These are phyloP conservation scores for Pandion haliaetus DNA, from an alignment of 2,113 vertebrate genomes.

Conservation along the genomic window DNA sequence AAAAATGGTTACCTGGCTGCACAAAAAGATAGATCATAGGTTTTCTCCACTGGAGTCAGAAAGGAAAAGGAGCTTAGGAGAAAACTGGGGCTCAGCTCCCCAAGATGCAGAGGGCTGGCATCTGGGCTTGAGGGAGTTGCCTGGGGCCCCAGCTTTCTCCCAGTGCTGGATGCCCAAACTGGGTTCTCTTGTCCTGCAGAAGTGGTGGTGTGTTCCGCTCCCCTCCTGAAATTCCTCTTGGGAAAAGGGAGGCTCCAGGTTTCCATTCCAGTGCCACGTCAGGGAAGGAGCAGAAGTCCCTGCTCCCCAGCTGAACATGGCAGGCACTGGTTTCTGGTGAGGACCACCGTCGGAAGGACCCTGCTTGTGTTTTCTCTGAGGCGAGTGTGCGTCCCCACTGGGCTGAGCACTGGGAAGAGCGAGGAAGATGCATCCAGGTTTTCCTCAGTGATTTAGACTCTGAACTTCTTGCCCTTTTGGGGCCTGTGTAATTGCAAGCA, in stretches of 20 bases:
- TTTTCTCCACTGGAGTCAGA: not conserved
- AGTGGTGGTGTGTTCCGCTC: not conserved
- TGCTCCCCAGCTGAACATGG: fast-evolving
- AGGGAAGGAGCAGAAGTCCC: not conserved
- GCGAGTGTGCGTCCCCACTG: no score
- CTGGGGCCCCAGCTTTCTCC: not conserved
- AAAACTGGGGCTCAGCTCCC: not conserved
- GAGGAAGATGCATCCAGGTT: not conserved
- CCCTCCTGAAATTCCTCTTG: not conserved
- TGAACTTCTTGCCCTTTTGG: not conserved
- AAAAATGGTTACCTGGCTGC: not conserved
- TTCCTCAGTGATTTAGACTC: not conserved
- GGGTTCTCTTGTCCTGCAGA: not conserved
- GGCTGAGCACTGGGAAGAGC: fast-evolving
- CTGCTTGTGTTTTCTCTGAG: not conserved
- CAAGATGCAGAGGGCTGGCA: fast-evolving
- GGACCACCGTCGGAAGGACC: fast-evolving
- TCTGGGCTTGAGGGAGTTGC: not conserved
- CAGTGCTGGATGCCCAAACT: fast-evolving
- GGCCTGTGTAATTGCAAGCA: not conserved
- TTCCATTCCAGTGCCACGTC: fast-evolving
- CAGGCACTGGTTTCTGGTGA: not conserved
- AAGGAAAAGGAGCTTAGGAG: not conserved
- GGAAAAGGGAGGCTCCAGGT: not conserved
- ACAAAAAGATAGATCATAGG: not conserved